Conservation (phyloP, 2,888 invertebrate species). For the Caenorhabditis plicata region DNA sequence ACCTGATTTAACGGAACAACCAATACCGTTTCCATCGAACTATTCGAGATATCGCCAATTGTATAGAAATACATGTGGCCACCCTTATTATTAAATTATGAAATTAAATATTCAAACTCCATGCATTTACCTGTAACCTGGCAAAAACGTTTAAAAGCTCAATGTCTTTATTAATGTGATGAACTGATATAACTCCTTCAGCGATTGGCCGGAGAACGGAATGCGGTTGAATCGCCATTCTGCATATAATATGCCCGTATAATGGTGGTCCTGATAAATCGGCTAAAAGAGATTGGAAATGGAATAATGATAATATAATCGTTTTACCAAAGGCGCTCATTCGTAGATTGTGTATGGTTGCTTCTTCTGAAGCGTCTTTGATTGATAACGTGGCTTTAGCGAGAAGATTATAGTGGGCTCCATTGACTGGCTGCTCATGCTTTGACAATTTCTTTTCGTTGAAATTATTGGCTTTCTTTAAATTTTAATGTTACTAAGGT, state of each 20-base stretch:
- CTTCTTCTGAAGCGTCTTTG: constrained; percentile 46
- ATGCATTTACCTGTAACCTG: constrained; percentile 33
- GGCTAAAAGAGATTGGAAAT: constrained; percentile 28
- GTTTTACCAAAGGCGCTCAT: constrained; percentile 42
- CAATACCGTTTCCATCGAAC: constrained; percentile 29
- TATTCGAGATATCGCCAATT: constrained; percentile 27
- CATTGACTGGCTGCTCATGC: constrained; percentile 23
- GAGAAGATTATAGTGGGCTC: constrained; percentile 43
- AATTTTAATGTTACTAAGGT: too few relatives aligned
- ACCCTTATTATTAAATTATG: constrained; percentile 11
- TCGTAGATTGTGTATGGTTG: constrained; percentile 45
- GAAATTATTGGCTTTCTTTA: constrained; percentile 9
- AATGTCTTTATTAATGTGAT: constrained; percentile 29
- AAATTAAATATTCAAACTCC: too few relatives aligned
- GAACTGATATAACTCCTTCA: constrained; percentile 41
- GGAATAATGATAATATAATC: neutral
- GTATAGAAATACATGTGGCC: constrained; percentile 39
- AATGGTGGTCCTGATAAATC: constrained; percentile 49
- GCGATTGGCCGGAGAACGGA: constrained; percentile 41
- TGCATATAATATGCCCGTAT: constrained; percentile 46
- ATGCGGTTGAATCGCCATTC: constrained; percentile 42
- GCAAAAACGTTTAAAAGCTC: constrained; percentile 31
- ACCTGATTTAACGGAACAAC: constrained; percentile 36
- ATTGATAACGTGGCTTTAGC: constrained; percentile 39
- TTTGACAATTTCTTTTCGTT: constrained; percentile 18